Conservation (phyloP, 2,888 invertebrate genomes). For the Ophioninae sp. region DNA sequence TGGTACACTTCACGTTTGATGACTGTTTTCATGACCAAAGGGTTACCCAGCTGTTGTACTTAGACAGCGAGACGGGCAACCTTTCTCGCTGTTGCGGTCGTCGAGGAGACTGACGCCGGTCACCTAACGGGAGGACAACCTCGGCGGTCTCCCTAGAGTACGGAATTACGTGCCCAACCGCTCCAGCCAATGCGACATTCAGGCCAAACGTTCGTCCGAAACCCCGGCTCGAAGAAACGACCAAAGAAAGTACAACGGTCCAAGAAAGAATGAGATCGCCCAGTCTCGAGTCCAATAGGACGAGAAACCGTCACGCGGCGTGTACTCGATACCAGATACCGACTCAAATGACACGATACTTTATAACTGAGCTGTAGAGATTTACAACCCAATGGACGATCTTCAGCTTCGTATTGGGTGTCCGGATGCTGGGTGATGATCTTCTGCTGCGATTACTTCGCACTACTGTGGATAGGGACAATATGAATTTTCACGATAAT, state of each 20-base stretch:
- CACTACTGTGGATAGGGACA: background rate
- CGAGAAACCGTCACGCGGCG: conserved; percentile 28
- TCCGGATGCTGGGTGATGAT: background rate
- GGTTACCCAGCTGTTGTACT: conserved; percentile 57
- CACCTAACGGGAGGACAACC: conserved; percentile 70
- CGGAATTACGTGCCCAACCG: conserved; percentile 42
- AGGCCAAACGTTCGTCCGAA: conserved; percentile 59
- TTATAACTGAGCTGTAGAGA: background rate
- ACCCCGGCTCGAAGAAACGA: conserved; percentile 47
- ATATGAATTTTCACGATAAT: too few species aligned
- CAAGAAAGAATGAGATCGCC: conserved; percentile 16
- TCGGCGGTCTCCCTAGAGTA: conserved; percentile 61
- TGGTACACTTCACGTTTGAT: too few species aligned
- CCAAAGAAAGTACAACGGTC: conserved; percentile 20
- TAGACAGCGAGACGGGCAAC: background rate
- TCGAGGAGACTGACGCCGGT: conserved; percentile 65
- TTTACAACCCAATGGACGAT: conserved; percentile 9
- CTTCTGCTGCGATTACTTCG: background rate
- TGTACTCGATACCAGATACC: conserved; percentile 9
- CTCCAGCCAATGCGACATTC: conserved; percentile 48
- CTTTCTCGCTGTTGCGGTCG: conserved; percentile 36
- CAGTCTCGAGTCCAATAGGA: conserved; percentile 28
- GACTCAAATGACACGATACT: conserved; percentile 7
- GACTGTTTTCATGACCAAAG: conserved; percentile 31
- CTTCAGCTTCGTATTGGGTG: background rate